A percentile compares a stretch with the other conserved stretches of the same genome.
phyloP scores from a whole-genome alignment of 2,113 vertebrate species.

The Acanthisitta chloris region DNA sequence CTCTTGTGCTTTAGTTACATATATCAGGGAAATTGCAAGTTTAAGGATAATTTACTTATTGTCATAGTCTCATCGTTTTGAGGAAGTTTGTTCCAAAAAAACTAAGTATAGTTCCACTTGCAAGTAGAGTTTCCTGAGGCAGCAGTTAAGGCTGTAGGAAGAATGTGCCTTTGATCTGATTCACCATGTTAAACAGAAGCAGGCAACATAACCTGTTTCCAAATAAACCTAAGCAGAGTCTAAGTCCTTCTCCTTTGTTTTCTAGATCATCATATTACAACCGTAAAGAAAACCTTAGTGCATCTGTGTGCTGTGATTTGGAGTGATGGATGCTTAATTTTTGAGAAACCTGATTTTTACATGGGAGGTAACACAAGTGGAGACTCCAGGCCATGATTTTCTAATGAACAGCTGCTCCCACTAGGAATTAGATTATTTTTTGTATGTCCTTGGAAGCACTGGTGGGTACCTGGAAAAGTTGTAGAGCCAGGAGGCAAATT shows the following conservation, averaged over 20 bases:
- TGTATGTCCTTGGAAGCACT: neutral
- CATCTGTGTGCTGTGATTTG: neutral
- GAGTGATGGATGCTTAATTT: neutral
- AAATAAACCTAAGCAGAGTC: neutral
- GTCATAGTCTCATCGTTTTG: neutral
- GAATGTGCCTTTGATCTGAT: neutral
- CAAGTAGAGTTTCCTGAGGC: neutral
- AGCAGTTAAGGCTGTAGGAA: neutral
- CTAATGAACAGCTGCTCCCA: neutral
- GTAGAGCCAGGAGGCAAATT: neutral
- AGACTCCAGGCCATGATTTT: neutral
- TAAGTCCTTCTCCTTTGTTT: neutral
- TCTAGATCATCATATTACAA: neutral
- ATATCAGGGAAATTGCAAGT: neutral
- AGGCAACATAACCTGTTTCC: neutral
- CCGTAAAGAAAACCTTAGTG: neutral
- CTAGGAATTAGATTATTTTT: neutral
- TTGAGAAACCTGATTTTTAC: neutral
- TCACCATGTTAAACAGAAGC: neutral
- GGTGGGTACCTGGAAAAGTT: neutral
- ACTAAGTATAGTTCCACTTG: neutral
- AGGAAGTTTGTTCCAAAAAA: neutral
- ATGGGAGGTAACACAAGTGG: neutral
- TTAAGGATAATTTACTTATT: neutral
- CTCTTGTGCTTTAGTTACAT: neutral